Base-by-base conservation (phyloP, 2,888 invertebrate genomes). In the Meta bourneti region DNA sequence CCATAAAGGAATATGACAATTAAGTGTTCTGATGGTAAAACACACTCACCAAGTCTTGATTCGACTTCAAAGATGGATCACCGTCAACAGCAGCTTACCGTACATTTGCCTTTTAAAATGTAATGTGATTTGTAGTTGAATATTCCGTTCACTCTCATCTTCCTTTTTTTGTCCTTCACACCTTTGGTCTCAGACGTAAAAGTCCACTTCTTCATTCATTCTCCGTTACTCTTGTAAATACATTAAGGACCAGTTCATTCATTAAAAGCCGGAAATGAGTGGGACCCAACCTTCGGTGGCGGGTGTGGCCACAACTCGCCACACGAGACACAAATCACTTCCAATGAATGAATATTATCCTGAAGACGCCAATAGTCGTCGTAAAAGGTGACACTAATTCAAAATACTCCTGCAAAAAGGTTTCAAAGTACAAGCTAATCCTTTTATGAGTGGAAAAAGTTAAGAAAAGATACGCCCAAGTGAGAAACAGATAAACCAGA, bases 241-340 rank as follows among this genome's bases (percentile, higher is more conserved):
- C 19, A 19, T 34, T 34, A 34, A 34, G 34, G 34, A 34, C 34
- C 34, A 61, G 51, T 90, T 81, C 90, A 90, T 90, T 90, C 90
- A 90, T 90, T 90, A 90, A 90, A 86, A 90, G 81, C 90, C 80
- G 90, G 90, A 90, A 90, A 86, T 77, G 90, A 90, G 90, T 90
- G 90, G 90, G 90, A 90, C 90, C 85, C 61, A 84, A 90, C 90
- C 90, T 90, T 90, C 90, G 52, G 20, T 77, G 2, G n/a, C 75
- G 86, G 90, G 90, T 78, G 90, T 90, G 90, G 90, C 78, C 75
- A 51, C 85, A 69, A 19, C 20, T 61, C 69, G 34, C 13, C 49
- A 51, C 34, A 13, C 71, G n/a, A 69, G 11, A 74, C 77, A 72
- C 84, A 79, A 87, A 87, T 87, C 87, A 80, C 83, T 34, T 81